Evolutionary conservation across 1,140 invertebrate genomes (phyloP), one percentile per base, ranked within the genome.

Genomic region (Antheraea mylitta): DNA sequence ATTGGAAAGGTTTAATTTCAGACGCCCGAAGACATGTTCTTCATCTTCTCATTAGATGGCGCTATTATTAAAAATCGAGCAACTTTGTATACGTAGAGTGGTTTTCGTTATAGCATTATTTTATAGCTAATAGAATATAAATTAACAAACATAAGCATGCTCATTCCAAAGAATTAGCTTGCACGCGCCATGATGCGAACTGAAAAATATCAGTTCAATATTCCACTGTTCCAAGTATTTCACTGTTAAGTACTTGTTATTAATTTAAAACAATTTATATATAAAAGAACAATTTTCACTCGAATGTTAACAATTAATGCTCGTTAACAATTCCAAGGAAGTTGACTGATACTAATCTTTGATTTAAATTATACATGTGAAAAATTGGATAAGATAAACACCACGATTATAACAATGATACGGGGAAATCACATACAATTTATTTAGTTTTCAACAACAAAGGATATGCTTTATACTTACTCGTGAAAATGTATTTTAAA

Each of bases 401-500:
- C 18, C 10, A 58, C 58, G 58, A 70, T 71, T 69, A 38, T 53
- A 36, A 69, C 64, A 71, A 64, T 70, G 64, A 68, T 61, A 37
- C 63, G 16, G 11, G 58, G 67, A 68, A 62, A 67, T 16, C 53
- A 53, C 18, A 22, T 58, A 30, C 36, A 5, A 22, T 13, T 61
- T 22, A 61, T 61, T 61, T 48, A 67, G 45, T 53, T 0, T 67
- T 67, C 37, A 66, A 68, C 70, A 18, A 38, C 64, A 53, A 68
- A 62, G 48, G 30, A 70, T 53, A 64, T 38, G 67, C 64, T 69
- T 62, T 60, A 64, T 66, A 58, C 42, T 8, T 58, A 58, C 42
- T 8, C 42, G 9, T 42, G 18, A 78, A 69, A 60, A 78, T 78
- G 77, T 13, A 72, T 71, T 64, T 65, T 0, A 74, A 75, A 72